These are phyloP conservation scores for Stenodema calcarata DNA, from an alignment of 2,888 invertebrate species.

Conservation along the genomic window DNA sequence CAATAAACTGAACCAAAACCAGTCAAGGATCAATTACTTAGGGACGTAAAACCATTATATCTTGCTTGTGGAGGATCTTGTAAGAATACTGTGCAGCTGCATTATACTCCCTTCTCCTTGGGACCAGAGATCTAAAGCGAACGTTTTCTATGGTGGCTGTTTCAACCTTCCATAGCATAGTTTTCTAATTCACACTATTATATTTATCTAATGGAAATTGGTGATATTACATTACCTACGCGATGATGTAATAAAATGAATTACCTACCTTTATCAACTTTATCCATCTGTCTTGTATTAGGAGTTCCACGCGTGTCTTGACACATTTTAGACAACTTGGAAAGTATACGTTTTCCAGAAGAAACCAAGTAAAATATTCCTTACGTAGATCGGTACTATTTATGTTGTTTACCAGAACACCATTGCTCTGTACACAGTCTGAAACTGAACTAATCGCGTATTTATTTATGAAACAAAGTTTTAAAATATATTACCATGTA, in stretches of 20 bases:
- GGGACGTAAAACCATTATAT: background rate
- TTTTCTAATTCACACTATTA: background rate
- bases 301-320: background rate
- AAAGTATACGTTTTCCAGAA: background rate
- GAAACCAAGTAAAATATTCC: background rate
- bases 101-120: background rate
- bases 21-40: background rate
- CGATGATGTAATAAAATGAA: too few relatives aligned
- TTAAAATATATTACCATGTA: background rate
- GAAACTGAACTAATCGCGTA: conserved; percentile 25
- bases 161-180: background rate
- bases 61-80: background rate
- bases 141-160: background rate
- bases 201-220: background rate
- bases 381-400: conserved; percentile 19
- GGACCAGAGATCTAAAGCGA: background rate
- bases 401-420: background rate
- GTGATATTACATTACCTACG: background rate
- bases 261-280: too few relatives aligned
- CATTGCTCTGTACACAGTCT: conserved; percentile 8
- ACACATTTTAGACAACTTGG: background rate
- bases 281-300: background rate
- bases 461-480: background rate
- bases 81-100: background rate
- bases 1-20: background rate